Evolutionary conservation across 2,113 vertebrate genomes (phyloP), one percentile per base, ranked within the genome.

Genomic region (Trichomycterus rosablanca): DNA sequence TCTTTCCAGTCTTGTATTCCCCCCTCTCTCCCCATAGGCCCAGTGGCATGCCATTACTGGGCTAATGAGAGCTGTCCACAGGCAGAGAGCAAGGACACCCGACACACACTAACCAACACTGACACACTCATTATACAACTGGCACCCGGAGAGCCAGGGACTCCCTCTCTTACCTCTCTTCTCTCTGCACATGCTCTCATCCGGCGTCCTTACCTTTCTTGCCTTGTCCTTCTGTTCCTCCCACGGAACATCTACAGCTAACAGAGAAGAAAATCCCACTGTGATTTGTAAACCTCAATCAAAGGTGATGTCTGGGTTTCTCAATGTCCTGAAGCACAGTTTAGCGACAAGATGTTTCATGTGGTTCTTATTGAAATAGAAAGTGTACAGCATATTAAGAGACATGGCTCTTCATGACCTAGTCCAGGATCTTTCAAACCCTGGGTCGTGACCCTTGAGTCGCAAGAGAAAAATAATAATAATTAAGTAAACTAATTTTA

Each of bases 31-130:
- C 51, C 59, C 51, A 67, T 59, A 59, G 72, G 63, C 83, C 81
- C 82, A 65, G 76, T 85, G 83, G 85, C 80, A 83, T 81, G 77
- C 83, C 80, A 88, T 86, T 88, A 88, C 73, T 74, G 76, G 76
- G 82, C 87, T 87, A 88, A 88, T 86, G 85, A 88, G 83, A 83
- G 83, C 83, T 88, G 86, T 86, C 87, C 82, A 75, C 67, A 78
- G 81, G 78, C 76, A 69, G 65, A 77, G 82, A 74, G 81, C 76
- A 77, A 75, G 70, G 66, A 66, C 67, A 71, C 51, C 73, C 80
- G 74, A 74, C 58, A 62, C 76, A 71, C 67, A 71, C 79, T 87
- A 87, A 89, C 84, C 77, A 76, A 82, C 80, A 81, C 82, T 87
- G 87, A 89, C 87, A 87, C 84, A 78, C 84, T 87, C 86, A 85